phyloP scores from a whole-genome alignment of 2,888 invertebrate genomes.

The Stenichneumon culpator region DNA sequence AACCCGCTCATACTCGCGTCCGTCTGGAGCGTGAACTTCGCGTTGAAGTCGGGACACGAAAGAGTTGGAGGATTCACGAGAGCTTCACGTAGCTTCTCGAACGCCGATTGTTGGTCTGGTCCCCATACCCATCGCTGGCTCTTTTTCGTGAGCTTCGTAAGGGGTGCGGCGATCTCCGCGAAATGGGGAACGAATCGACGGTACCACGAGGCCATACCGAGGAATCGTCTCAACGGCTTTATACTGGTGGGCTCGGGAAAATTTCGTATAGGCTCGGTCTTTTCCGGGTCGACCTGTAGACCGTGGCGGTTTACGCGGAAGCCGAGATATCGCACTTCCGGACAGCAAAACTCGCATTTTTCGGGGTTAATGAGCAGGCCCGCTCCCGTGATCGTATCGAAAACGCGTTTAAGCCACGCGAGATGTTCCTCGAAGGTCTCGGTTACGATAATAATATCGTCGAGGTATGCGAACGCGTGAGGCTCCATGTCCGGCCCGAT shows the following conservation, averaged over 20 bases:
- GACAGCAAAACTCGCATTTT: constrained; percentile 59
- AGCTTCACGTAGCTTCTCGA: constrained; percentile 58
- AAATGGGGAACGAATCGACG: constrained; percentile 52
- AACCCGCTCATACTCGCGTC: constrained; percentile 50
- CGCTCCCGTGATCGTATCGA: constrained; percentile 58
- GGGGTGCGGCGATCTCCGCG: constrained; percentile 53
- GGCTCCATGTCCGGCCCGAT: constrained; percentile 66
- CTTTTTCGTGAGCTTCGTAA: constrained; percentile 69
- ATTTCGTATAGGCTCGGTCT: constrained; percentile 37
- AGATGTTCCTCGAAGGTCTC: constrained; percentile 70
- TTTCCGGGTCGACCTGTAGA: constrained; percentile 60
- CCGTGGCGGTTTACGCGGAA: constrained; percentile 71
- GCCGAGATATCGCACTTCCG: constrained; percentile 72
- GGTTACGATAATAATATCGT: constrained; percentile 1
- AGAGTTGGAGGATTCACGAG: constrained; percentile 63
- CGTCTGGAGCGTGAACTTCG: constrained; percentile 55
- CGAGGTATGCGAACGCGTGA: constrained; percentile 48
- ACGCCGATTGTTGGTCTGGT: constrained; percentile 63
- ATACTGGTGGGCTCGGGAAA: constrained; percentile 65
- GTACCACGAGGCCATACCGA: constrained; percentile 76
- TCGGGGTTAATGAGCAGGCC: constrained; percentile 62
- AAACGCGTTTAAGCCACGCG: constrained; percentile 59
- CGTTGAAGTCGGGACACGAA: constrained; percentile 63
- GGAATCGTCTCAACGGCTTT: constrained; percentile 66
- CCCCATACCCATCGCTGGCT: constrained; percentile 61